Conservation (phyloP, 2,113 vertebrate species). For the Mixornis gularis region DNA sequence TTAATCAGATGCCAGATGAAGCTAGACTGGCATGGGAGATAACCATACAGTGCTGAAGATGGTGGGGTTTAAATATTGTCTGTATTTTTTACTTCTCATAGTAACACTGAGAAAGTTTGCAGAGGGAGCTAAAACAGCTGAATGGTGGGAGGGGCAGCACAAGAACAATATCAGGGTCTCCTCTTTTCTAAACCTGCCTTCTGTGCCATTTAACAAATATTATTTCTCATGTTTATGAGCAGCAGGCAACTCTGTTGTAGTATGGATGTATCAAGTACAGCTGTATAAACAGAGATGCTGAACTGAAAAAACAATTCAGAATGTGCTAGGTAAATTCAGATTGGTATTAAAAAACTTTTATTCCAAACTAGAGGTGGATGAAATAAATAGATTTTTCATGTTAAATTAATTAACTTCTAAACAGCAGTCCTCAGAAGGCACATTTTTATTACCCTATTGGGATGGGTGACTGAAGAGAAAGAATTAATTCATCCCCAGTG, state of each 20-base stretch:
- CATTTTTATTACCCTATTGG: neutral
- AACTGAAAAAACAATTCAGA: neutral
- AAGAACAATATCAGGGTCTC: neutral
- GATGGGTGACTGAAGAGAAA: neutral
- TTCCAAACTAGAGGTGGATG: neutral
- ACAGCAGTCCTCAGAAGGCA: neutral
- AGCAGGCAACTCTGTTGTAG: neutral
- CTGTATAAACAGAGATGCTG: neutral
- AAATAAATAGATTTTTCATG: neutral
- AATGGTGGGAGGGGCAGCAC: neutral
- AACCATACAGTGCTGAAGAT: neutral
- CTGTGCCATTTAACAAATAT: neutral
- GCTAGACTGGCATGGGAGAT: neutral
- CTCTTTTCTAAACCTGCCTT: neutral
- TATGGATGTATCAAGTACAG: neutral
- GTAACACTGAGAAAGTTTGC: neutral
- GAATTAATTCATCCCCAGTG: neutral
- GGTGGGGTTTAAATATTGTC: neutral
- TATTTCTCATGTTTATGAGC: neutral
- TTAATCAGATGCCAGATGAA: constrained; percentile 25
- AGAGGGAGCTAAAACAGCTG: neutral
- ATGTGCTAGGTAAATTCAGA: neutral
- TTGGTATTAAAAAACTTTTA: neutral
- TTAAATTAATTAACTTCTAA: neutral
- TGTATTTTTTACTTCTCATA: neutral